Base-by-base conservation (phyloP, 2,888 invertebrate genomes). In the Hyposoter dolosus region DNA sequence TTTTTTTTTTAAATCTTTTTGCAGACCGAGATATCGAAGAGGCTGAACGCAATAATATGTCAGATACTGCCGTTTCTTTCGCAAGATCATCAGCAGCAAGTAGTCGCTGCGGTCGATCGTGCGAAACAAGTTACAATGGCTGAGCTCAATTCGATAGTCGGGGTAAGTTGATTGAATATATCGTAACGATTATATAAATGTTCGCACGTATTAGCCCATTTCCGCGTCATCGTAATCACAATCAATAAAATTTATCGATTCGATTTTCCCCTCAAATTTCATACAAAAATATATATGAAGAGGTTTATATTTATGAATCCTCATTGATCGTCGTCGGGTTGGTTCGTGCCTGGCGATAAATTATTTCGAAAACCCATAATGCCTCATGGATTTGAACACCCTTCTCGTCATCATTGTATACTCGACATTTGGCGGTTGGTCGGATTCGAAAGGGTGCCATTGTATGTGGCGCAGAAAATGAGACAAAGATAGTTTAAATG, bases 111-210 rank as follows among this genome's bases (percentile, higher is more conserved):
- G 19, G 98, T 99, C 72, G 99, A 99, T 92, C 95, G 99, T 94
- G 99, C 99, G 91, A 99, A 99, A 95, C 98, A 99, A 95, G 98
- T 99, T 93, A 99, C 98, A 93, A 98, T 99, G 98, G 97, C 98
- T 88, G 99, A 99, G 95, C 95, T 99, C 88, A 99, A 99, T 95
- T 97, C 98, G 91, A 98, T 99, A 91, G 98, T 99, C 93, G 98
- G 98, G 97, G 99, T 99, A 96, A 97, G 98, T 95, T 88, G 79
- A 83, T 56, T 69, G 15, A 32, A 50, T 23, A 50, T 23, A 19
- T 43, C 23, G 4, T 53, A 68, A 40, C 45, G 12, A n/a, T 23
- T 12, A 56, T 53, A 56, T 23, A 10, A 56, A 23, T 4, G 3
- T 45, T 0, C 1, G 15, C 1, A 12, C 6, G 1, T 32, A 6